Percentiles rank a stretch among this genome's conserved stretches.
Evolutionary conservation across 2,888 invertebrate genomes (phyloP).

Genomic region (Clusia tigrina): DNA sequence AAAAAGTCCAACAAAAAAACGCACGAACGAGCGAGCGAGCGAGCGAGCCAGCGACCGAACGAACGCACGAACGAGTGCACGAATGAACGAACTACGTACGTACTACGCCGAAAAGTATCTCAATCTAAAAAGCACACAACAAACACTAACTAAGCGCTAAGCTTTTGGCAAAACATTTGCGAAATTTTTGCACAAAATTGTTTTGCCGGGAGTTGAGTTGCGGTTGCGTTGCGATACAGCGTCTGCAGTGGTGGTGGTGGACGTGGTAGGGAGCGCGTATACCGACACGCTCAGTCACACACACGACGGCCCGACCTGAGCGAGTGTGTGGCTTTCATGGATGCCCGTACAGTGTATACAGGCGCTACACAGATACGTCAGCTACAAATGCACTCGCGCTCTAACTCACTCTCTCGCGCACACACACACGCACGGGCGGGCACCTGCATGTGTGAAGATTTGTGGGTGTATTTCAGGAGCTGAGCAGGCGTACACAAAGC

Average conservation of each 20-base stretch:
- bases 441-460: background rate
- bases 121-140: constrained; percentile 43
- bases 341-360: too few species aligned
- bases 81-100: constrained; percentile 14
- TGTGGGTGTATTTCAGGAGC: background rate
- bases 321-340: too few species aligned
- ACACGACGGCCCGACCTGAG: too few species aligned
- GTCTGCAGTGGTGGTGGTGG: background rate
- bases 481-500: too few species aligned
- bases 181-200: constrained; percentile 22
- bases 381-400: constrained; percentile 9
- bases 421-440: background rate
- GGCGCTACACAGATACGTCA: constrained; percentile 6
- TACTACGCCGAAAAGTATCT: constrained; percentile 34
- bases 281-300: background rate
- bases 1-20: constrained; percentile 11
- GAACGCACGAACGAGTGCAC: too few species aligned
- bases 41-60: too few species aligned
- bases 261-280: background rate
- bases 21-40: constrained; percentile 19
- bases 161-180: constrained; percentile 31
- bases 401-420: constrained; percentile 13
- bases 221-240: background rate
- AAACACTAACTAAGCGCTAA: constrained; percentile 39
- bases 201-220: constrained; percentile 2